Evolutionary conservation across 2,113 vertebrate genomes (phyloP).

Genomic region (Aphelocoma coerulescens): DNA sequence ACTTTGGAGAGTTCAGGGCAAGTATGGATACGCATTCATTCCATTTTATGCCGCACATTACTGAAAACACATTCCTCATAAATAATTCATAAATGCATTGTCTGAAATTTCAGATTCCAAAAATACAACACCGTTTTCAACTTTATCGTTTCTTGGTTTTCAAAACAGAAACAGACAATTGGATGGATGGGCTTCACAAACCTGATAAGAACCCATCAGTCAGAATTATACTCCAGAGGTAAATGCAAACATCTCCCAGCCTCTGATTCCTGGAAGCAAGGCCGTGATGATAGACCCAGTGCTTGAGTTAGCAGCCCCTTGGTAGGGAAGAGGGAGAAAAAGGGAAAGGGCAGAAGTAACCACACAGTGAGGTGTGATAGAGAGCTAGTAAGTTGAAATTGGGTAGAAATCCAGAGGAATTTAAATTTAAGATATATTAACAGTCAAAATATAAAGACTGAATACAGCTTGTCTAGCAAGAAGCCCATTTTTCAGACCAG

Average conservation of each 20-base stretch:
- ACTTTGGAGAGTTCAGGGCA: conserved; percentile 66
- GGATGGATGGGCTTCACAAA: conserved; percentile 53
- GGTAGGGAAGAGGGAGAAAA: background rate
- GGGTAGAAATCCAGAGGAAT: background rate
- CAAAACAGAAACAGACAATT: conserved; percentile 49
- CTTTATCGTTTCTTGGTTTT: conserved; percentile 57
- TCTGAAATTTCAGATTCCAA: conserved; percentile 66
- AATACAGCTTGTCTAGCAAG: background rate
- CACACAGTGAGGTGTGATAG: background rate
- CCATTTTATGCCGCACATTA: conserved; percentile 59
- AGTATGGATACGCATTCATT: conserved; percentile 53
- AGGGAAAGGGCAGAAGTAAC: background rate
- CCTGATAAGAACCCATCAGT: conserved; percentile 39
- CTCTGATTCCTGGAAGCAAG: background rate
- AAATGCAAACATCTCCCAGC: conserved; percentile 7
- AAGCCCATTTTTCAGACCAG: background rate
- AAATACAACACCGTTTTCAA: conserved; percentile 44
- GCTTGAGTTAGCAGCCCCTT: background rate
- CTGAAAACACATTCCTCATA: conserved; percentile 59
- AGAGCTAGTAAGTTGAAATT: background rate
- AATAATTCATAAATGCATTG: conserved; percentile 67
- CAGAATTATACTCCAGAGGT: conserved; percentile 19
- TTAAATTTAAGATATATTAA: background rate
- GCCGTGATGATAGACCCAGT: background rate
- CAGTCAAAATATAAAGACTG: background rate